Conservation (phyloP, 2,797 vertebrate species). For the Intellagama lesueurii region DNA sequence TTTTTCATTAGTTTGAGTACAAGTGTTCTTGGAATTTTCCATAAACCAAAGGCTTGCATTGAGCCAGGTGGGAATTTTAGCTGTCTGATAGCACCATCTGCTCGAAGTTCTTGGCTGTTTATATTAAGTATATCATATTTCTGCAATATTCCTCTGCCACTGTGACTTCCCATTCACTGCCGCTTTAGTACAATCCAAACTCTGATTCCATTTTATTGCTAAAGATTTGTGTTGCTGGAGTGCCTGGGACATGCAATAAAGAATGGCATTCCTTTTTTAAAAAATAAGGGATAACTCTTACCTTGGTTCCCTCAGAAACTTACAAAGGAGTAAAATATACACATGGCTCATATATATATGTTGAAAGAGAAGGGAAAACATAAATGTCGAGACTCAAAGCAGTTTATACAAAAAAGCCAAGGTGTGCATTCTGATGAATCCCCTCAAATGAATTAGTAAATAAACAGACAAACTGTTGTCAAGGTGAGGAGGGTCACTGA, state of each 20-base stretch:
- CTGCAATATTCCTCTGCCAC: constrained; percentile 8
- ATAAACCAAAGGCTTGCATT: not conserved
- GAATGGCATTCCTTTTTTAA: not conserved
- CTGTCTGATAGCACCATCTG: constrained; percentile 22
- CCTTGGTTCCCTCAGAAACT: not conserved
- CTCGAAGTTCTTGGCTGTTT: constrained; percentile 3
- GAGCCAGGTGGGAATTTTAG: not conserved
- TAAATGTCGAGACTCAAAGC: not conserved
- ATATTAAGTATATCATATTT: constrained; percentile 7
- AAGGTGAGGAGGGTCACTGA: not conserved
- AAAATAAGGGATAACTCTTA: not conserved
- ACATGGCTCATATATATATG: not conserved
- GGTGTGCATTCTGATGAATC: not conserved
- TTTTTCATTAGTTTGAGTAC: constrained; percentile 8
- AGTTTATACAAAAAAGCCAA: not conserved
- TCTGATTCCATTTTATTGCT: constrained; percentile 16
- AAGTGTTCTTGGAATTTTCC: constrained; percentile 8
- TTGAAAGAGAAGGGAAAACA: not conserved
- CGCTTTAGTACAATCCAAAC: constrained; percentile 16
- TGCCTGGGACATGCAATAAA: constrained; percentile 13
- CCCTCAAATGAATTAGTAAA: not conserved
- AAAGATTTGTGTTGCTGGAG: not conserved
- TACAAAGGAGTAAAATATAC: not conserved
- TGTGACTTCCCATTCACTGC: not conserved
- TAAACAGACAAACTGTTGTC: not conserved